Evolutionary conservation across 1,140 invertebrate genomes (phyloP).

Genomic region (Scaptomyza pallida): DNA sequence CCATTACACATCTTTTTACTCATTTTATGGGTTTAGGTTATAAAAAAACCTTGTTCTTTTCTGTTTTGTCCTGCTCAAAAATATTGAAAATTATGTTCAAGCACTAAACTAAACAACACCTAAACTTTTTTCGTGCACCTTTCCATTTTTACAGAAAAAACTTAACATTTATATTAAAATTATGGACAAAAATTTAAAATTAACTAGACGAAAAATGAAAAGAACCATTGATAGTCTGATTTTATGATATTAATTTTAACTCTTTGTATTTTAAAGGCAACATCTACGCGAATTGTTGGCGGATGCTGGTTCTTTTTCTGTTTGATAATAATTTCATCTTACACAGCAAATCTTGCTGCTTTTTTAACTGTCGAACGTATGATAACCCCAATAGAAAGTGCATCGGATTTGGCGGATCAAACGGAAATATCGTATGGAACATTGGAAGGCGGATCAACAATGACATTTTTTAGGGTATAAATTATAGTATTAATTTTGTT

Average conservation of each 20-base stretch:
- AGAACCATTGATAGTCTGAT: too few relatives aligned
- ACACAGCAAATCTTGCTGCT: conserved; percentile 98
- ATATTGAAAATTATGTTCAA: too few relatives aligned
- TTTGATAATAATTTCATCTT: conserved; percentile 98
- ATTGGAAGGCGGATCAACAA: conserved; percentile 95
- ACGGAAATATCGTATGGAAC: conserved; percentile 97
- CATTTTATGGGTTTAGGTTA: too few relatives aligned
- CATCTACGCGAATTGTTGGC: conserved; percentile 96
- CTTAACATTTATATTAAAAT: too few relatives aligned
- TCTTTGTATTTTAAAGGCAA: conserved; percentile 87
- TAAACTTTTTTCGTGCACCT: too few relatives aligned
- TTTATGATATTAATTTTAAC: conserved; percentile 56
- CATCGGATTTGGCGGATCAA: conserved; percentile 96
- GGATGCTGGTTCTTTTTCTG: conserved; percentile 99
- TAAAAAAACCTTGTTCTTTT: too few relatives aligned
- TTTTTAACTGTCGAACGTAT: conserved; percentile 98
- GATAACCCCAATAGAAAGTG: conserved; percentile 98
- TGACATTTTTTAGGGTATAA: conserved; percentile 96
- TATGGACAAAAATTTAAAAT: too few relatives aligned
- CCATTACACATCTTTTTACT: too few relatives aligned
- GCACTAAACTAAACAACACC: too few relatives aligned
- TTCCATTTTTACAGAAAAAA: too few relatives aligned
- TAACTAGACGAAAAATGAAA: too few relatives aligned
- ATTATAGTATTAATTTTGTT: not conserved
- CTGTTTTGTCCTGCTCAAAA: too few relatives aligned